These are phyloP conservation scores for Drosophila willistoni DNA, from an alignment of 1,140 invertebrate species.

Conservation along the genomic window DNA sequence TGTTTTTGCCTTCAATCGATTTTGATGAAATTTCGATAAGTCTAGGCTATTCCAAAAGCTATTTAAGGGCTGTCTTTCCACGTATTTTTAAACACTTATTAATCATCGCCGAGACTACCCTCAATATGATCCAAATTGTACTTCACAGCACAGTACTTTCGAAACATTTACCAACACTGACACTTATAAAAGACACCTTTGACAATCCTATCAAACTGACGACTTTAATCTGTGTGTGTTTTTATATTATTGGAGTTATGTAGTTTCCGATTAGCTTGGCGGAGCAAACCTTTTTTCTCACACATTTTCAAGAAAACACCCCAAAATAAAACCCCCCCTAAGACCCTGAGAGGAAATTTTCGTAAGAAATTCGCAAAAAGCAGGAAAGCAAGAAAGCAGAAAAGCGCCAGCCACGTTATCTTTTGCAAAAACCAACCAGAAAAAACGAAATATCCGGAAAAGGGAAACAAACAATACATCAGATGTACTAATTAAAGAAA, in stretches of 20 bases:
- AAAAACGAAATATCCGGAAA: conserved; percentile 50
- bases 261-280: conserved; percentile 75
- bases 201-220: conserved; percentile 37
- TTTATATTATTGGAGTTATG: conserved; percentile 41
- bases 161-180: background rate
- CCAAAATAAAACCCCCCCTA: conserved; percentile 32
- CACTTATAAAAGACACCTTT: conserved; percentile 24
- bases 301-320: conserved; percentile 73
- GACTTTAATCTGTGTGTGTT: conserved; percentile 34
- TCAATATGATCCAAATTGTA: too few relatives aligned
- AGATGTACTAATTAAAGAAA: conserved; percentile 31
- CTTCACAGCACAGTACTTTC: background rate
- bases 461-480: conserved; percentile 16
- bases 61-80: too few relatives aligned
- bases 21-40: too few relatives aligned
- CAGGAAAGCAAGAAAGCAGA: background rate
- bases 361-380: background rate
- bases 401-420: conserved; percentile 4
- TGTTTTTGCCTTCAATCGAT: too few relatives aligned
- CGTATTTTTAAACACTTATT: too few relatives aligned
- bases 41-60: too few relatives aligned
- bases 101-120: too few relatives aligned
- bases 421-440: conserved; percentile 40
- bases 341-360: conserved; percentile 55
- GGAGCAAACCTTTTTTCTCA: conserved; percentile 53